Evolutionary conservation across 2,888 invertebrate species (phyloP), one percentile per base, ranked within the genome.

Genomic region (Tetragonula carbonaria): DNA sequence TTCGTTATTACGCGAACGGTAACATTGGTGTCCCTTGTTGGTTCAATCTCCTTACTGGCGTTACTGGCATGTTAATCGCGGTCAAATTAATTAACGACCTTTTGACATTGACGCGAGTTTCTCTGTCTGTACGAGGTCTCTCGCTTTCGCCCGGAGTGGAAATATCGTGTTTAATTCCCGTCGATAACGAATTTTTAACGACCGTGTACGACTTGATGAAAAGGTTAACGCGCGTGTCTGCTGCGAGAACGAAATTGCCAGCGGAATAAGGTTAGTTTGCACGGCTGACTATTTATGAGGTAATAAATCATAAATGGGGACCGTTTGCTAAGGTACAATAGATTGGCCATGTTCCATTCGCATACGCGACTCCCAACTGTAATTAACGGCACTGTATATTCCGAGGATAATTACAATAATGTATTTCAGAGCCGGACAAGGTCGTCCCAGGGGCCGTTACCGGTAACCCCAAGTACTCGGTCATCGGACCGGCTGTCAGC

Each of bases 401-500:
- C 94, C 88, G 88, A 88, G 91, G 92, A 94, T 94, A 94, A 94
- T 94, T 94, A 93, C 93, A 94, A 94, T 94, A 94, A 94, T 94
- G 94, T 94, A 94, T 94, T 94, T 91, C 94, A 94, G 94, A 94
- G 92, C 91, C 91, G 92, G 93, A 94, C 93, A 94, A 94, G 93
- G 92, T 93, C 92, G 92, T 93, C 93, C 93, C 93, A 88, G 94
- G 94, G 92, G 94, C 91, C 88, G 93, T 93, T 92, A 94, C 94
- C 81, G 92, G 93, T 84, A 93, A 93, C 92, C 93, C 93, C 88
- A 93, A 91, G 92, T 92, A 93, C 93, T 94, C 96, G 91, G 96
- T 96, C 91, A 96, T 96, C 82, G 97, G 96, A 85, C 97, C 97
- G 57, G 97, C 96, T 95, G 97, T 97, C 92, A 97, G 97, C 95